Base-by-base conservation (phyloP, 2,113 vertebrate genomes). In the Archilochus colubris region DNA sequence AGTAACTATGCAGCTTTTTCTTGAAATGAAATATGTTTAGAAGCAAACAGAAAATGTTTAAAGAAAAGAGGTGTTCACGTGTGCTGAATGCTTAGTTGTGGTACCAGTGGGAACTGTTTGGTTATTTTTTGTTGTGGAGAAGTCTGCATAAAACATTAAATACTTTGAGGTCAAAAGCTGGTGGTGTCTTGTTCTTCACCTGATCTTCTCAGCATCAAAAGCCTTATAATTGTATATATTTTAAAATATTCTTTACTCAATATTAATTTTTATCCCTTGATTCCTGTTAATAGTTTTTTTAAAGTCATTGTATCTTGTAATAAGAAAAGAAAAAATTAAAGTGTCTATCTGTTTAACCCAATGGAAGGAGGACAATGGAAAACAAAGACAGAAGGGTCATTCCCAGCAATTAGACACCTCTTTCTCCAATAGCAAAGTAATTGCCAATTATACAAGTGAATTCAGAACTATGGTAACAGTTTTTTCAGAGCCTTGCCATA, bases 371-470 rank as follows among this genome's bases (percentile, higher is more conserved):
- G 57, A 48, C n/a, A 88, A 54, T 43, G 80, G 90, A 93, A 93
- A 95, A 81, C 17, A 21, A 63, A 81, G 79, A 57, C 53, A 46
- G 68, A 83, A 75, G 30, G 76, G 88, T 94, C 88, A 82, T 74
- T 90, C 40, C 75, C 24, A 75, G 94, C 76, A 93, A 93, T 78
- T 43, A 90, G 95, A 89, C 24, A 74, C 50, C 68, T 90, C 68
- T 86, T 93, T 90, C 73, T 94, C 85, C 73, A 81, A 36, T 91
- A 83, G 75, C 82, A 86, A 83, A 86, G 64, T 81, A 75, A 83
- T 72, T 68, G 21, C 40, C 50, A 67, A 31, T 86, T 88, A 70
- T 25, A 72, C 24, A 6, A 40, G 53, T 78, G 88, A 86, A 50
- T 95, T 91, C 53, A 81, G n/a, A 68, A 81, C 68, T 68, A 22